phyloP scores from a whole-genome alignment of 92 coral and sea anemone genomes.

The Parazoanthus darwini region DNA sequence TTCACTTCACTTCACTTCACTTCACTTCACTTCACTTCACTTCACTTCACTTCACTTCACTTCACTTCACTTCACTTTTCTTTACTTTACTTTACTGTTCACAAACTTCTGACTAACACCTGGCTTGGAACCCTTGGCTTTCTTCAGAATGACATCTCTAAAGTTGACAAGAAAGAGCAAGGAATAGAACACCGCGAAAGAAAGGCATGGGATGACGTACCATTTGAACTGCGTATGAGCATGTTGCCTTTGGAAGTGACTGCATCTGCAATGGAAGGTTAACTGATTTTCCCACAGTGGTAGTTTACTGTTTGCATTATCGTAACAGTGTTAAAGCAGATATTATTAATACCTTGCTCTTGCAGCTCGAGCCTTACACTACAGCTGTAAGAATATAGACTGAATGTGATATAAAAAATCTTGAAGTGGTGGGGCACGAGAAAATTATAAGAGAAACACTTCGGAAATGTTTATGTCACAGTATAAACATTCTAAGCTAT shows the following conservation, averaged over 20 bases:
- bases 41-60: too few species aligned
- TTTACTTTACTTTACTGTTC: neutral
- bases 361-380: too few species aligned
- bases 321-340: too few species aligned
- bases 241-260: conserved; percentile 89
- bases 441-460: neutral
- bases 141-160: conserved; percentile 75
- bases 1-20: too few species aligned
- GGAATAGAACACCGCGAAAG: conserved; percentile 69
- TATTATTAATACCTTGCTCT: too few species aligned
- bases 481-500: neutral
- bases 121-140: neutral
- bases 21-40: too few species aligned
- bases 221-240: conserved; percentile 76
- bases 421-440: too few species aligned
- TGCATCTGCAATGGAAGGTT: conserved; percentile 99
- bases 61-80: too few species aligned
- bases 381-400: too few species aligned
- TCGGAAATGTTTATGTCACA: too few species aligned
- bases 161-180: conserved; percentile 57
- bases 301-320: neutral
- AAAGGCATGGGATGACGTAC: conserved; percentile 89
- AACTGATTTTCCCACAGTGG: neutral
- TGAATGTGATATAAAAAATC: too few species aligned
- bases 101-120: neutral